These are phyloP conservation scores for Cyanoderma ruficeps DNA, from an alignment of 2,113 vertebrate genomes.

Conservation along the genomic window DNA sequence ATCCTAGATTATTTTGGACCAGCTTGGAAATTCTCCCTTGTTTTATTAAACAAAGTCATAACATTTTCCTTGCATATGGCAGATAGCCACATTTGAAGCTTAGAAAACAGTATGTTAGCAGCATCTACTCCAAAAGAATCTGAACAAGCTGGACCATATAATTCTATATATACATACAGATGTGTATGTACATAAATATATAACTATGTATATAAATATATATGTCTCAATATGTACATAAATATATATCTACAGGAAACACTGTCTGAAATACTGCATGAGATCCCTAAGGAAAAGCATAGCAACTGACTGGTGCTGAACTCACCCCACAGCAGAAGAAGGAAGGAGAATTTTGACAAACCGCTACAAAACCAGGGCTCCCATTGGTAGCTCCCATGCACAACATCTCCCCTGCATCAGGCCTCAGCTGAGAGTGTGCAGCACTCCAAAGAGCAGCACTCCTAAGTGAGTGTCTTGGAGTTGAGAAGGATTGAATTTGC, in stretches of 20 bases:
- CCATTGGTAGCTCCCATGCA: not conserved
- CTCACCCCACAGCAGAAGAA: not conserved
- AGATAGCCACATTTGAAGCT: not conserved
- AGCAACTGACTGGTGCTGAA: not conserved
- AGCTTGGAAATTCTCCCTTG: conserved; percentile 15
- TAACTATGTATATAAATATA: not conserved
- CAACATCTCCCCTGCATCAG: not conserved
- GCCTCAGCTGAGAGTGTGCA: fast-evolving
- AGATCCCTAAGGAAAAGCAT: not conserved
- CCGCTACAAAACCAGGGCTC: not conserved
- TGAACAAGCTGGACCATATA: not conserved
- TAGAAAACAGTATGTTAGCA: not conserved
- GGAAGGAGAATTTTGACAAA: not conserved
- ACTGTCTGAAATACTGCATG: not conserved
- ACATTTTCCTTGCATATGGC: conserved; percentile 12
- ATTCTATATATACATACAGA: not conserved
- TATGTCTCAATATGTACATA: not conserved
- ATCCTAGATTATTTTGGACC: not conserved
- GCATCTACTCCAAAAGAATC: not conserved
- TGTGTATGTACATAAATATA: not conserved
- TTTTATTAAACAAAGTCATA: conserved; percentile 38
- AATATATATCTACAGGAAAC: not conserved
- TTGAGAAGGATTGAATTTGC: not conserved
- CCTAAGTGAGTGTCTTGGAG: not conserved
- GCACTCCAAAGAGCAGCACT: not conserved